Evolutionary conservation across 2,113 vertebrate genomes (phyloP), one percentile per base, ranked within the genome.

Genomic region (Martes martes): DNA sequence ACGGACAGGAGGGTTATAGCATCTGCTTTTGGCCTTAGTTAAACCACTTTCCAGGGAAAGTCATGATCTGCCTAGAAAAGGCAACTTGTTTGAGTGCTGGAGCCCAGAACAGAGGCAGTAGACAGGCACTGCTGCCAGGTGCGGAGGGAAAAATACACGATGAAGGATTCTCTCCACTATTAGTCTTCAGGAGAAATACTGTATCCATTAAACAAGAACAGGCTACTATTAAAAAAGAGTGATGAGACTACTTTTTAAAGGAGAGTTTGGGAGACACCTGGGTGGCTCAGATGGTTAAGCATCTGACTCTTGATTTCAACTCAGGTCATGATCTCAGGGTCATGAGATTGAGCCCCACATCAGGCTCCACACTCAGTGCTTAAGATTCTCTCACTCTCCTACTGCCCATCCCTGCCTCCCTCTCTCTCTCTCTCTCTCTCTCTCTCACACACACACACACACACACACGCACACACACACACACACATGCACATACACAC

Each of bases 201-300:
- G 39, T 42, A 69, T 69, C 36, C 61, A 24, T 36, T 39, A 59
- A 8, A 50, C 67, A 82, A 87, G 57, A 82, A 78, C 14, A 36
- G 14, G 28, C 63, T 63, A 24, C 28, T 55, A 31, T 73, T 45
- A 23, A 55, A 71, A 36, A 45, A 19, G 73, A 55, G 28, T 10
- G 10, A 50, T 8, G 15, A 74, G 14, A 57, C 50, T 21, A 73
- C 67, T 80, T 94, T 81, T 74, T 47, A 55, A 79, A 96, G 57
- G 24, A 67, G 45, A 83, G 31, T 47, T 71, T n/a, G 33, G 18
- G 4, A 19, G 67, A 33, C 18, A 19, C 18, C 16, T 21, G 16
- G 16, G n/a, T 69, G 18, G 33, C 18, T 69, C 2, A 69, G 67
- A 2, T 19, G 8, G n/a, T 69, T 19, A 69, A 69, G 33, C 67